Base-by-base conservation (phyloP, 2,888 invertebrate genomes). In the Xylota sylvarum region DNA sequence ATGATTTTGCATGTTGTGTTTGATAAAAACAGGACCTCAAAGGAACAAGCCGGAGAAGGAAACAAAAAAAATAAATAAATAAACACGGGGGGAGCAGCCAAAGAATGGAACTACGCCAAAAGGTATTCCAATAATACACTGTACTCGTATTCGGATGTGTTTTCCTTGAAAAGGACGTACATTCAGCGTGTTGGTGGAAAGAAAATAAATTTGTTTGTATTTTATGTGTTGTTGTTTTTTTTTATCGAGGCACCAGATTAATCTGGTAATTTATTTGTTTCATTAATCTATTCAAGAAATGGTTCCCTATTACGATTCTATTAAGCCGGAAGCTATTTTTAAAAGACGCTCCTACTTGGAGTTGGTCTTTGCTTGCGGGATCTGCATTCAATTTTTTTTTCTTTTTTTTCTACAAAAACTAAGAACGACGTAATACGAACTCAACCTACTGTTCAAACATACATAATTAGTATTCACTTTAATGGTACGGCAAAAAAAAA, bases 1-100 rank as follows among this genome's bases (percentile, higher is more conserved):
- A 81, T 55, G 74, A 69, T 81, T 79, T 79, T 43, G 79, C 73
- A 84, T 69, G 74, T 73, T 79, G 12, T 48, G 60, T 30, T 62
- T 73, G 55, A 58, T 46, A 79, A 64, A 72, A 46, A 72, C 14
- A 72, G 7, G 10, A 58, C 43, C 55, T 56, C 43, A 43, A 40
- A 60, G 23, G n/a, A n/a, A 40, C n/a, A 23, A 17, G n/a, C n/a
- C 35, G 32, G 14, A n/a, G 23, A n/a, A 23, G 27, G 14, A 27
- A 10, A 17, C 12, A 19, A 14, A 52, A 35, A 35, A 62, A 62
- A 32, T 30, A 77, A 67, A 69, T 30, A 60, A 67, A 76, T 35
- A 58, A 67, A 48, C n/a, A 48, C 35, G 14, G 14, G 17, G 43
- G 43, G n/a, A 12, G 37, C 12, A 12, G 37, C 12, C 27, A 5